Evolutionary conservation across 1,140 invertebrate genomes (phyloP), one percentile per base, ranked within the genome.

Genomic region (Lethrus apterus): DNA sequence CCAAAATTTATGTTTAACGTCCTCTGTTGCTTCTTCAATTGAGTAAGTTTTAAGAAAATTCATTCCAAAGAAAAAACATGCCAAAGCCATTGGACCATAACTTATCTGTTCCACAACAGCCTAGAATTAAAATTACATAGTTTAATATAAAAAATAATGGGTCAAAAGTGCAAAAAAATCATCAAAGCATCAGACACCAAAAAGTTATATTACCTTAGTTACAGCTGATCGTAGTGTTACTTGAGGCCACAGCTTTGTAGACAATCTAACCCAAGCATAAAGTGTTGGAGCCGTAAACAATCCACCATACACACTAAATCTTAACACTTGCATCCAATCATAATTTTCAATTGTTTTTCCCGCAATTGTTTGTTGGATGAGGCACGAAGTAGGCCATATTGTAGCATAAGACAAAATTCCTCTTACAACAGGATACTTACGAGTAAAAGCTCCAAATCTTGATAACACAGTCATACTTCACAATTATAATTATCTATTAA

Each of bases 31-130:
- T 58, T 82, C 75, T 44, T 77, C 56, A 21, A 83, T 55, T 18
- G 76, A 74, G 68, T 84, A 84, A 13, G 77, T 70, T 73, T 90
- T 85, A 36, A 91, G 60, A 20, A 89, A 56, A 62, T 77, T 86
- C 77, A 90, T 88, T 21, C 79, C 78, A 70, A 86, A 83, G 61
- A 86, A 89, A 59, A 90, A 91, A 56, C 80, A 84, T 46, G 74
- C 73, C 72, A 88, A 81, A 35, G 86, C 86, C 54, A 81, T 75
- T 46, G 88, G 88, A 13, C 81, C 80, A 60, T 90, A 91, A 1
- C 81, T 79, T 7, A 90, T 67, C 71, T 89, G 87, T 70, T 91
- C 88, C 26, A 88, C 72, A 19, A 83, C 57, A 48, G 84, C 85
- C 85, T 88, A 57, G 24, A 75, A 68, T 54, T 48, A 52, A 34